Base-by-base conservation (phyloP, 2,113 vertebrate genomes). In the Misgurnus anguillicaudatus region DNA sequence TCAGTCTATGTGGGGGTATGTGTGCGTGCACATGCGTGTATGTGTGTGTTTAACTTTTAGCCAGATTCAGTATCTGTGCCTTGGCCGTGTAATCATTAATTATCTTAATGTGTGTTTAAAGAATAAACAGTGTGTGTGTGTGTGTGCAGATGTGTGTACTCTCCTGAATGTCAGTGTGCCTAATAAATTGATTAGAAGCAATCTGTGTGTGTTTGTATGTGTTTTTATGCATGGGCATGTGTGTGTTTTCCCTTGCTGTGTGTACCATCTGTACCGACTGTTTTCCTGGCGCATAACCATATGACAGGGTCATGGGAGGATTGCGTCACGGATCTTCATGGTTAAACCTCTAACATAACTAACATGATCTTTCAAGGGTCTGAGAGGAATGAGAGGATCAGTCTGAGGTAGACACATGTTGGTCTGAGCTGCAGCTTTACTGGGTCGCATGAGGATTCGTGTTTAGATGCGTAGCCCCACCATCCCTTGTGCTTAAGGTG, bases 161-260 rank as follows among this genome's bases (percentile, higher is more conserved):
- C 11, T n/a, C 14, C 16, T 62, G 57, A 41, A 24, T 36, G 72
- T 31, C 31, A 8, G 9, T 6, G 53, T 51, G 31, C 6, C 36
- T 41, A 39, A 70, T 62, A 63, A 14, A 64, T 48, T 39, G 17
- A 75, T 48, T 36, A 0, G 61, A 64, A 24, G 60, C n/a, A 7
- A 8, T 47, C 5, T 19, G 67, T 62, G 77, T 24, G 55, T 71
- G 66, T 79, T 38, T 70, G 67, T 70, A 42, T 74, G 71, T 68
- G 76, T 75, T 19, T 75, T 42, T 73, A 41, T 63, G 70, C 64
- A 21, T 62, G 73, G 36, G 73, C 45, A 60, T 38, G 63, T 66
- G 66, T 83, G 78, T 73, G 82, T 74, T 10, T 63, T 76, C 74
- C 64, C 82, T 68, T 48, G 75, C 75, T 81, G 82, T 75, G 79